Conservation (phyloP, 2,888 invertebrate genomes). For the Lithophane ornitopus region DNA sequence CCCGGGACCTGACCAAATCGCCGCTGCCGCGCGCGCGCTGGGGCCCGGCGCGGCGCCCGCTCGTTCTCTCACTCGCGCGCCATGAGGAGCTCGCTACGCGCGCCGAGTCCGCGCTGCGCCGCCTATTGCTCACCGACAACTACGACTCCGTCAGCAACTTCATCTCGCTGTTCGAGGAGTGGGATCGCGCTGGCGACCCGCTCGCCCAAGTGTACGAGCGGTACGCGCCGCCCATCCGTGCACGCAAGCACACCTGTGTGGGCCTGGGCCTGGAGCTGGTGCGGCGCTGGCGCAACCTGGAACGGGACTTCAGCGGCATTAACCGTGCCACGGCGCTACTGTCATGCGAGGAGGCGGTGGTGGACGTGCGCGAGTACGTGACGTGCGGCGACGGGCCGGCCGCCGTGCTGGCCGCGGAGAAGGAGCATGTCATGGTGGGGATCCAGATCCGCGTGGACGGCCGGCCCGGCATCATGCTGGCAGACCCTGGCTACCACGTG, state of each 20-base stretch:
- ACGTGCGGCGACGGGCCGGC: slow-evolving; percentile 90
- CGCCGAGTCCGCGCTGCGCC: slow-evolving; percentile 95
- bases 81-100: slow-evolving; percentile 95
- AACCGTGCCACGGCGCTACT: slow-evolving; percentile 92
- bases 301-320: slow-evolving; percentile 92
- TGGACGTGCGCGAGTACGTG: slow-evolving; percentile 90
- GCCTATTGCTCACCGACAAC: slow-evolving; percentile 95
- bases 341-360: slow-evolving; percentile 96
- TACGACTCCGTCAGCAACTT: slow-evolving; percentile 98
- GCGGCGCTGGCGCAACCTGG: slow-evolving; percentile 91
- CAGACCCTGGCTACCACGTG: slow-evolving; percentile 98
- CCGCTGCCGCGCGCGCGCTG: slow-evolving; percentile 93
- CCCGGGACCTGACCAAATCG: slow-evolving; percentile 91
- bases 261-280: slow-evolving; percentile 94
- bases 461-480: slow-evolving; percentile 94
- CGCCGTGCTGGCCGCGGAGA: slow-evolving; percentile 93
- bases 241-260: slow-evolving; percentile 96
- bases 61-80: slow-evolving; percentile 83
- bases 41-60: slow-evolving; percentile 75
- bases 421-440: slow-evolving; percentile 96
- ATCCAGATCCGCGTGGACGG: slow-evolving; percentile 94
- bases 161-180: slow-evolving; percentile 92
- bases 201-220: slow-evolving; percentile 94
- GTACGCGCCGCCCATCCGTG: slow-evolving; percentile 95
- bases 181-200: slow-evolving; percentile 90